A percentile compares a stretch with the other conserved stretches of the same genome.
Evolutionary conservation across 1,140 invertebrate species (phyloP).

Genomic region (Platorchestia sp.): DNA sequence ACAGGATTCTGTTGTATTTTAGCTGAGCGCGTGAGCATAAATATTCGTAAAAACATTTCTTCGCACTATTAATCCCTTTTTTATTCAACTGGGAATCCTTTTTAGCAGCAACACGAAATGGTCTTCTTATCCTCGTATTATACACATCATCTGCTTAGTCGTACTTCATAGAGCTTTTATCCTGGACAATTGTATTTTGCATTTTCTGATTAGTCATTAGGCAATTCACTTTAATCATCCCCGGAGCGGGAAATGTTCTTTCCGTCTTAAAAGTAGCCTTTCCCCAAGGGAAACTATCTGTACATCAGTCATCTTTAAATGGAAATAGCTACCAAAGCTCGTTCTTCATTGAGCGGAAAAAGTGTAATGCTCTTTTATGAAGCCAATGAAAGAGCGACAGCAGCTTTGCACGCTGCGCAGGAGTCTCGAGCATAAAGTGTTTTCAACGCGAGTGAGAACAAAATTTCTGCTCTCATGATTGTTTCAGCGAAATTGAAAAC

Average conservation of each 20-base stretch:
- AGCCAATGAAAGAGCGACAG: not conserved
- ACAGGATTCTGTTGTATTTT: not conserved
- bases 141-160: not conserved
- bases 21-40: not conserved
- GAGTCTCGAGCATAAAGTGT: not conserved
- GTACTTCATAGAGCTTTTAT: conserved; percentile 8
- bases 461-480: not conserved
- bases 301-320: conserved; percentile 35
- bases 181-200: conserved; percentile 34
- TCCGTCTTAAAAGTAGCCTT: conserved; percentile 18
- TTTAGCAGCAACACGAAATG: not conserved
- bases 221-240: conserved; percentile 53
- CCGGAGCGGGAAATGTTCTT: conserved; percentile 30
- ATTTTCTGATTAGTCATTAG: conserved; percentile 47
- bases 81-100: not conserved
- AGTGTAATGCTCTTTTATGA: conserved; percentile 12
- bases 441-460: not conserved
- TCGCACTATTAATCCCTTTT: not conserved
- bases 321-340: not conserved
- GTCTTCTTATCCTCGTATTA: not conserved
- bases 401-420: not conserved
- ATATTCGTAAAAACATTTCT: not conserved
- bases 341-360: conserved; percentile 9
- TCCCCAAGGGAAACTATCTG: not conserved
- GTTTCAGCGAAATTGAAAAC: not conserved